These are phyloP conservation scores for Caenorhabditis wallacei DNA, from an alignment of 2,888 invertebrate species.

Conservation along the genomic window DNA sequence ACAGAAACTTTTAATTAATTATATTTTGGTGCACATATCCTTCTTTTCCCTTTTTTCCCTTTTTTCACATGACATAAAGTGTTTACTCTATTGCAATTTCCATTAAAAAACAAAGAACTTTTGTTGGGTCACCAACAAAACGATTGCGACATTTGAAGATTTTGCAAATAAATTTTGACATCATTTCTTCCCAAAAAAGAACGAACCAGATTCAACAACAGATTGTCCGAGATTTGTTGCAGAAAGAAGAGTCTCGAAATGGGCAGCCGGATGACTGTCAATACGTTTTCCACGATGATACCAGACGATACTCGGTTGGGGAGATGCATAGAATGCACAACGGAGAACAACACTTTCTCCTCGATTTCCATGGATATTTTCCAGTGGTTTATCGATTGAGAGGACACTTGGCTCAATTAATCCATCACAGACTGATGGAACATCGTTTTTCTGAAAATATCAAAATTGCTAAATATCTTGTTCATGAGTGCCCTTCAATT, in stretches of 20 bases:
- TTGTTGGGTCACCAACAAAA: conserved; percentile 15
- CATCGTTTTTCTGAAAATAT: conserved; percentile 16
- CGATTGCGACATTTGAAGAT: not conserved
- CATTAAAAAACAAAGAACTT: not conserved
- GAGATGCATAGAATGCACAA: conserved; percentile 49
- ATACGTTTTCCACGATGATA: conserved; percentile 64
- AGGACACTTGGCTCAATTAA: conserved; percentile 39
- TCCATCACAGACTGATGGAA: conserved; percentile 28
- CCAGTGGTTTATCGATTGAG: conserved; percentile 38
- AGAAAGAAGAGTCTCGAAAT: conserved; percentile 57
- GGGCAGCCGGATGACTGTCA: conserved; percentile 55
- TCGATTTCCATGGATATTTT: conserved; percentile 29
- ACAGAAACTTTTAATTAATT: conserved; percentile 1
- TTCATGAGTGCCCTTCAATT: not conserved
- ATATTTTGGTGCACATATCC: conserved; percentile 15
- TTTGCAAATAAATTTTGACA: not conserved
- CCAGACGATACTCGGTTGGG: conserved; percentile 66
- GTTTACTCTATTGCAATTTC: conserved; percentile 15
- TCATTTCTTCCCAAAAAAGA: conserved; percentile 12
- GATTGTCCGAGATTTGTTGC: conserved; percentile 59
- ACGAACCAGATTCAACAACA: conserved; percentile 59
- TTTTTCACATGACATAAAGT: conserved; percentile 7
- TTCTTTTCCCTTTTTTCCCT: not conserved
- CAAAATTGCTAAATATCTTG: not conserved
- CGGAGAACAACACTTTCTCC: conserved; percentile 32